Evolutionary conservation across 2,888 invertebrate genomes (phyloP).

Genomic region (Andricus curvator): DNA sequence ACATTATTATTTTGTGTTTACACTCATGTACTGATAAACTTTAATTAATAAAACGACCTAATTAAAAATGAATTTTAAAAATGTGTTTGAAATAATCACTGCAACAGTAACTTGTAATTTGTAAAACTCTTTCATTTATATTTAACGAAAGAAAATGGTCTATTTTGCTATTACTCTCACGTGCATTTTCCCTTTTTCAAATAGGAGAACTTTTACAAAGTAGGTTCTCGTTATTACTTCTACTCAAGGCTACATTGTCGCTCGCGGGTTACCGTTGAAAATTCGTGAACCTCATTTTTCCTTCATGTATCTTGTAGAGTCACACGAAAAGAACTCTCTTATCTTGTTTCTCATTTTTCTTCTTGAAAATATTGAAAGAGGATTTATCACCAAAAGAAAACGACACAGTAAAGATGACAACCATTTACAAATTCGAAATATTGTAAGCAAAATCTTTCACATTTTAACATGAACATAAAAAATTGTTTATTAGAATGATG

Average conservation of each 20-base stretch:
- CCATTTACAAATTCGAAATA: not conserved
- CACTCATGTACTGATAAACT: no score
- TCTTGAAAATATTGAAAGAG: not conserved
- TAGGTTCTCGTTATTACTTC: conserved; percentile 57
- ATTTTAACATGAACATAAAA: not conserved
- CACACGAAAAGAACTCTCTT: not conserved
- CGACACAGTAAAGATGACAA: not conserved
- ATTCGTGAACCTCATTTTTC: conserved; percentile 24
- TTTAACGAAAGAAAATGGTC: not conserved
- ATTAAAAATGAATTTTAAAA: no score
- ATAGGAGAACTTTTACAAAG: conserved; percentile 53
- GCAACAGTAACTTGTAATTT: not conserved
- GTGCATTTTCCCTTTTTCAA: conserved; percentile 46
- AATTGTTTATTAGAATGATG: no score
- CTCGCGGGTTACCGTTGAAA: conserved; percentile 45
- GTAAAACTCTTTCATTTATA: not conserved
- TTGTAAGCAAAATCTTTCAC: not conserved
- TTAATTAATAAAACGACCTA: no score
- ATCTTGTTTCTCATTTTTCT: conserved; percentile 24
- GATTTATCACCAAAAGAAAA: not conserved
- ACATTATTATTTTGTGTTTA: no score
- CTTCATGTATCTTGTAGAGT: conserved; percentile 28
- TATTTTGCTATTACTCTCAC: conserved; percentile 10
- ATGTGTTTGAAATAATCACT: not conserved
- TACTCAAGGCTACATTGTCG: conserved; percentile 53